Conservation (phyloP, 1,140 invertebrate species). For the Neocloeon triangulifer region DNA sequence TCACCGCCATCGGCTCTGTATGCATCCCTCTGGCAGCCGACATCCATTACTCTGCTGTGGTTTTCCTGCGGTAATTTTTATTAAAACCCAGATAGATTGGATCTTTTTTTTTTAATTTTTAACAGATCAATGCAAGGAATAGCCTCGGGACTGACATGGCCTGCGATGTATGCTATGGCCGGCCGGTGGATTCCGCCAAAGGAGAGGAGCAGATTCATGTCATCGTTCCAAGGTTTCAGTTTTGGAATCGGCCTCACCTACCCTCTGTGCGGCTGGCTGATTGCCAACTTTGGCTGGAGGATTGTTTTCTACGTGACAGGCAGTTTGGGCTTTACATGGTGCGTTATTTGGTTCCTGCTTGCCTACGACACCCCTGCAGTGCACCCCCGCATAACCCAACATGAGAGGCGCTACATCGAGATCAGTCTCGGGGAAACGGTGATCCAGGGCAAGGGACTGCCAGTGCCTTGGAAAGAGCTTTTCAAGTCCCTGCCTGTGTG, state of each 20-base stretch:
- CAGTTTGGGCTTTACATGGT: slow-evolving; percentile 35
- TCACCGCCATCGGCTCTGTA: slow-evolving; percentile 41
- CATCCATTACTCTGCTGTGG: slow-evolving; percentile 32
- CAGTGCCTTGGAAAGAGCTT: slow-evolving; percentile 47
- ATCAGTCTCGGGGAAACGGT: slow-evolving; percentile 26
- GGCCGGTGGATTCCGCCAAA: slow-evolving; percentile 62
- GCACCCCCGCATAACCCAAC: slow-evolving; percentile 45
- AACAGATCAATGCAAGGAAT: slow-evolving; percentile 45
- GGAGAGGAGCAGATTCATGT: slow-evolving; percentile 54
- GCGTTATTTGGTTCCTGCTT: slow-evolving; percentile 45
- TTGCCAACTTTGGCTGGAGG: slow-evolving; percentile 38
- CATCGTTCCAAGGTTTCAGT: slow-evolving; percentile 53
- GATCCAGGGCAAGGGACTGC: slow-evolving; percentile 19
- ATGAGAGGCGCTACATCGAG: slow-evolving; percentile 47
- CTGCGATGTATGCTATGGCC: slow-evolving; percentile 63
- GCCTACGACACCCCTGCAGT: slow-evolving; percentile 47
- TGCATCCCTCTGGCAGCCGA: slow-evolving; percentile 35
- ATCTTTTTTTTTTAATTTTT: too few species aligned
- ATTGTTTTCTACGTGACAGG: slow-evolving; percentile 47
- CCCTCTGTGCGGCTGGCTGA: slow-evolving; percentile 41
- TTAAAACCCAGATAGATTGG: too few species aligned
- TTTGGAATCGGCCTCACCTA: slow-evolving; percentile 49
- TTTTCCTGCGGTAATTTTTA: slow-evolving; percentile 34
- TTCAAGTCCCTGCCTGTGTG: slow-evolving; percentile 54
- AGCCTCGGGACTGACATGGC: slow-evolving; percentile 65